Percentiles rank a stretch among this genome's conserved stretches.
Conservation (phyloP, 2,797 vertebrate species). For the Avahi laniger region DNA sequence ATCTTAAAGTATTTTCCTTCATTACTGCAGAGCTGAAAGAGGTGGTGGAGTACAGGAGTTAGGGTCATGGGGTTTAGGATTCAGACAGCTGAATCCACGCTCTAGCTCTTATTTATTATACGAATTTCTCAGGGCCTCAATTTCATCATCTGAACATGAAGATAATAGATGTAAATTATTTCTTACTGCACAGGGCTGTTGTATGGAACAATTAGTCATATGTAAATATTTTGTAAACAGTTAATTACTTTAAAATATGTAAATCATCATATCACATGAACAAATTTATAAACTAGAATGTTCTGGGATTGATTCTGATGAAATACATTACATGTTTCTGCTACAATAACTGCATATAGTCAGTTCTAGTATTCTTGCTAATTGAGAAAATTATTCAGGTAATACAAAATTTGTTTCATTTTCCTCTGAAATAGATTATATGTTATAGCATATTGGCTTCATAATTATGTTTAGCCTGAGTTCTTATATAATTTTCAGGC, state of each 20-base stretch:
- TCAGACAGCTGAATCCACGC: neutral
- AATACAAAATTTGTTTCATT: constrained; percentile 43
- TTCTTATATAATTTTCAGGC: neutral
- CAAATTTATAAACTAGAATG: neutral
- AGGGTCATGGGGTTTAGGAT: neutral
- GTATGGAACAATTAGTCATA: neutral
- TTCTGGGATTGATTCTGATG: constrained; percentile 26
- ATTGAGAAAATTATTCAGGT: constrained; percentile 28
- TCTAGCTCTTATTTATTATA: neutral
- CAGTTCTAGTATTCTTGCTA: neutral
- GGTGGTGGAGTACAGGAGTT: neutral
- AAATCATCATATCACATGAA: neutral
- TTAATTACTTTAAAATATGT: constrained; percentile 53
- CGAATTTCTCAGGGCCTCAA: neutral
- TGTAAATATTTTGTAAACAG: constrained; percentile 32
- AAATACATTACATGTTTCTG: constrained; percentile 2
- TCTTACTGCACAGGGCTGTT: neutral
- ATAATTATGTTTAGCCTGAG: neutral
- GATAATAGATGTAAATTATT: neutral
- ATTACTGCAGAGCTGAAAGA: neutral
- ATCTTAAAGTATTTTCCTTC: neutral
- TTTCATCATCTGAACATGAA: neutral
- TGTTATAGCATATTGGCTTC: constrained; percentile 30
- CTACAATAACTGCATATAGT: neutral
- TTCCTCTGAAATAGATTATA: constrained; percentile 22